Conservation (phyloP, 2,113 vertebrate species). For the Morphnarchus princeps region DNA sequence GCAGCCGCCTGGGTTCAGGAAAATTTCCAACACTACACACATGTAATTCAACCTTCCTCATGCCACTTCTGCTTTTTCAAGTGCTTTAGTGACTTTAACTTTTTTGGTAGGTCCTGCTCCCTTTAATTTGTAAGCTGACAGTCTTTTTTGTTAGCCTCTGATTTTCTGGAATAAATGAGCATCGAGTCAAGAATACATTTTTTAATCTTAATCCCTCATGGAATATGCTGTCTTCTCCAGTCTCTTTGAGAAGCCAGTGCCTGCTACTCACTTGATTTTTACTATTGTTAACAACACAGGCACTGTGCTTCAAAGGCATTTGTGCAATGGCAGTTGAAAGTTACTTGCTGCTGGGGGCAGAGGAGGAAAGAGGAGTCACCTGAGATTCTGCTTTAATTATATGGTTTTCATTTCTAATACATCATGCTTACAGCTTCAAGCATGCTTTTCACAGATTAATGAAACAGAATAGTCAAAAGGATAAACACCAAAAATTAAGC, state of each 20-base stretch:
- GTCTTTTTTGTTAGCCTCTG: neutral
- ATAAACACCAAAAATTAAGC: neutral
- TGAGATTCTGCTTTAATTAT: neutral
- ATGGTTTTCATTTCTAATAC: neutral
- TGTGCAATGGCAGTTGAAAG: neutral
- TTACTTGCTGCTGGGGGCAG: neutral
- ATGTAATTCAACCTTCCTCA: neutral
- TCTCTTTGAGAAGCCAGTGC: neutral
- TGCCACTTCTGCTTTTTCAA: neutral
- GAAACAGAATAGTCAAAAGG: neutral
- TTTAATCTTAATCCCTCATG: neutral
- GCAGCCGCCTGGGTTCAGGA: rapidly evolving
- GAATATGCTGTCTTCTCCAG: neutral
- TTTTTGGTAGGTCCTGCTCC: neutral
- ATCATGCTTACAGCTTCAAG: neutral
- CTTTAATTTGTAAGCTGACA: neutral
- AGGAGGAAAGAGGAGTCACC: neutral
- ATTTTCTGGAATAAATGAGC: neutral
- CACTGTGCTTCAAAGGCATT: neutral
- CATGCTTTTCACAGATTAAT: neutral
- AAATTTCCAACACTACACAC: too few species aligned
- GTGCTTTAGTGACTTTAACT: neutral
- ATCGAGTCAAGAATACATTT: neutral
- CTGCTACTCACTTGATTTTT: neutral
- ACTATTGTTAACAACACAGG: neutral